Evolutionary conservation across 35 echinoderm and acorn worm species (phyloP), one percentile per base, ranked within the genome.

Genomic region (Ophioderma brevispina): DNA sequence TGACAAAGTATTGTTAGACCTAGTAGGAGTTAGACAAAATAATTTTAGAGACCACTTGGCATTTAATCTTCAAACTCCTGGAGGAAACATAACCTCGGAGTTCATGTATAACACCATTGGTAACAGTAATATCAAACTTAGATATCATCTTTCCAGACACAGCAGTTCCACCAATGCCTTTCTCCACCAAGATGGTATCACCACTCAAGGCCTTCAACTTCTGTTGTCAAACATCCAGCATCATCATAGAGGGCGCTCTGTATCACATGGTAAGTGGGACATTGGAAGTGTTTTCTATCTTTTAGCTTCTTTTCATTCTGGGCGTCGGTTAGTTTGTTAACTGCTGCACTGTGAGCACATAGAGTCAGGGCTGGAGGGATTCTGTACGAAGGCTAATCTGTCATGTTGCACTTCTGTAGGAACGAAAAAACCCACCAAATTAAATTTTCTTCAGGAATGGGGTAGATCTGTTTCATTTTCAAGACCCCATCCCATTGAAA

Each of bases 21-120:
- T n/a, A n/a, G n/a, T n/a, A n/a, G n/a, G n/a, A n/a, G n/a, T n/a
- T n/a, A n/a, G n/a, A n/a, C n/a, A n/a, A n/a, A n/a, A n/a, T n/a
- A n/a, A n/a, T n/a, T n/a, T n/a, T n/a, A n/a, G n/a, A n/a, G n/a
- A n/a, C n/a, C n/a, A n/a, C n/a, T n/a, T n/a, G n/a, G n/a, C n/a
- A n/a, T n/a, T n/a, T n/a, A n/a, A n/a, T n/a, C n/a, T n/a, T 46
- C 17, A 46, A 46, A 46, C 41, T 46, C 41, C 41, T 46, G 38
- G 46, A n/a, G 91, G 91, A 18, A 92, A 81, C 55, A 92, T 80
- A 13, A 92, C 91, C 6, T 55, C 91, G 13, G 78, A 92, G 36
- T 75, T 87, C 78, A 92, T 92, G 85, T 4, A 92, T 78, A 0
- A 92, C 91, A 33, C 91, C 91, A 75, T 92, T 92, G 0, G 78